A percentile compares a stretch with the other conserved stretches of the same genome.
Conservation (phyloP, 2,888 invertebrate genomes). For the Agonopterix arenella region DNA sequence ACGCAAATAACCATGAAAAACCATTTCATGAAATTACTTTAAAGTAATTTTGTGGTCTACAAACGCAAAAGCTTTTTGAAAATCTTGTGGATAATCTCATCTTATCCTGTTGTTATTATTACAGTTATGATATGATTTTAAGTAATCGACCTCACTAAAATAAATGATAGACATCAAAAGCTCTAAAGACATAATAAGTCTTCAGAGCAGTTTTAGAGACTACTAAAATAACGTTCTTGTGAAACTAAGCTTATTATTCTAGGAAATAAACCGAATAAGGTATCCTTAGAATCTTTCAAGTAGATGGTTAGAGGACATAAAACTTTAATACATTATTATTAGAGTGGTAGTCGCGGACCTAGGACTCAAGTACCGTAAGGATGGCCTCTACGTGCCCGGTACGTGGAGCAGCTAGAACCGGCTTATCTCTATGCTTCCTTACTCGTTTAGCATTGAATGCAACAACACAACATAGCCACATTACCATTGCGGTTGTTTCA, state of each 20-base stretch:
- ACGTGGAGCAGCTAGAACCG: conserved; percentile 21
- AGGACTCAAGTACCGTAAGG: conserved; percentile 52
- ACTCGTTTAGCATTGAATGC: conserved; percentile 33
- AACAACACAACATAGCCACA: conserved; percentile 10
- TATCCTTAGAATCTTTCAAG: too few species aligned
- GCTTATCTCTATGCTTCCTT: conserved; percentile 30
- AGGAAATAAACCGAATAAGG: too few species aligned
- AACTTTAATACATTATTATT: too few species aligned
- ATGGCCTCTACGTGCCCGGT: conserved; percentile 37
- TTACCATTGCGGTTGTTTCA: conserved; percentile 12
- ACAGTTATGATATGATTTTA: too few species aligned
- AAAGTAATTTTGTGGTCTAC: conserved; percentile 6
- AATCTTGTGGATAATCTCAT: not conserved
- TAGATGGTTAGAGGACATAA: too few species aligned
- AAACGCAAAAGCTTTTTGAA: not conserved
- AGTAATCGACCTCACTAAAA: too few species aligned
- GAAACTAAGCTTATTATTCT: not conserved
- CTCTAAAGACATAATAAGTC: too few species aligned
- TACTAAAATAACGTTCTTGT: not conserved
- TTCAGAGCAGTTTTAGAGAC: too few species aligned
- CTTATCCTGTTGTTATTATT: too few species aligned
- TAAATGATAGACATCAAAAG: too few species aligned
- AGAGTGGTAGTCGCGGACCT: conserved; percentile 19
- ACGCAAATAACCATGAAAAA: conserved; percentile 3
- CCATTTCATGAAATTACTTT: not conserved